These are phyloP conservation scores for Typhlomys cinereus DNA, from an alignment of 2,113 vertebrate genomes.

Conservation along the genomic window DNA sequence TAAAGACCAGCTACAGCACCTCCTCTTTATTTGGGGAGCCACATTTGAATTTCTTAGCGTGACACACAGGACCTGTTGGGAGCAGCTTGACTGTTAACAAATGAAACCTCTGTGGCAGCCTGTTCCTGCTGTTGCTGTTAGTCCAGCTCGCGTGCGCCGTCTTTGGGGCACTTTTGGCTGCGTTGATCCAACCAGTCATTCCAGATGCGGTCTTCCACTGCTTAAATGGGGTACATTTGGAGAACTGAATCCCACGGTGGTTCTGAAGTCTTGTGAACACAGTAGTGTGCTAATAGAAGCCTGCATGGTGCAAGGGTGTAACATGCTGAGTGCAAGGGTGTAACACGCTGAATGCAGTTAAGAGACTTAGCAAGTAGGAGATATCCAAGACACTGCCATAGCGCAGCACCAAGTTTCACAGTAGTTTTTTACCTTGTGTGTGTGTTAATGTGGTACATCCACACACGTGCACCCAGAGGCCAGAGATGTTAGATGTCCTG, in stretches of 20 bases:
- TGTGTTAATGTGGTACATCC: no score
- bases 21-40: not conserved
- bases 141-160: not conserved
- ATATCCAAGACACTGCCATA: no score
- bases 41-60: not conserved
- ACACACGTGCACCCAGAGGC: not conserved
- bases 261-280: not conserved
- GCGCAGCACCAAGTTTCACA: not conserved
- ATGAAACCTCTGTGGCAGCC: not conserved
- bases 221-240: not conserved
- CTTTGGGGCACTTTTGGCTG: not conserved
- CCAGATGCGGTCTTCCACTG: no score
- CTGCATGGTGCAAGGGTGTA: not conserved
- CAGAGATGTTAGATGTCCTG: not conserved
- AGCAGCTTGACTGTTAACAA: not conserved
- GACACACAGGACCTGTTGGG: rapidly evolving
- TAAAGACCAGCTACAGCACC: not conserved
- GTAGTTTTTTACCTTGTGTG: not conserved
- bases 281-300: not conserved
- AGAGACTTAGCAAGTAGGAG: not conserved
- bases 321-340: not conserved
- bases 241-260: not conserved
- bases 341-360: no score
- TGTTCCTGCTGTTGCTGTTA: not conserved
- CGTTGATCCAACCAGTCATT: not conserved